Percentiles rank a stretch among this genome's conserved stretches.
Conservation (phyloP, 2,888 invertebrate genomes). For the Boloria selene region DNA sequence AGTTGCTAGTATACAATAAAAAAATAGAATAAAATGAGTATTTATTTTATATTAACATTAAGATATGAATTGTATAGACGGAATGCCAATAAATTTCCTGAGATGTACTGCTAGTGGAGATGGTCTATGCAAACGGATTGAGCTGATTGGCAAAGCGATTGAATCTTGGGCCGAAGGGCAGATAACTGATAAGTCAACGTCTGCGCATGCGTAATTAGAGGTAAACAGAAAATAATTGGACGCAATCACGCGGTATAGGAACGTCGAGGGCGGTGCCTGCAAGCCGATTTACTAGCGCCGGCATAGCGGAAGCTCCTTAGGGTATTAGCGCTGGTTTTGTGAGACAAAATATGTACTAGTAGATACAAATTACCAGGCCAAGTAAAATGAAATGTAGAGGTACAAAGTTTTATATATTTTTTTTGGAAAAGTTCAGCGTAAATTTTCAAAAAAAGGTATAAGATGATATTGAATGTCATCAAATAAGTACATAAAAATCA, state of each 20-base stretch:
- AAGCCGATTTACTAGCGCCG: slow-evolving; percentile 46
- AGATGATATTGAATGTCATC: too few species aligned
- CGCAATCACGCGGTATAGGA: slow-evolving; percentile 74
- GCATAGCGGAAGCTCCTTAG: slow-evolving; percentile 53
- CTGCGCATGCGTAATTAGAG: slow-evolving; percentile 81
- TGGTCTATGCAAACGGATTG: slow-evolving; percentile 70
- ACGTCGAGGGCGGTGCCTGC: slow-evolving; percentile 60
- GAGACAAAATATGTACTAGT: slow-evolving; percentile 19
- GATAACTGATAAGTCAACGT: slow-evolving; percentile 77
- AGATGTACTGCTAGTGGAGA: slow-evolving; percentile 54
- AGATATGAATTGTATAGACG: slow-evolving; percentile 1
- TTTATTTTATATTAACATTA: background rate
- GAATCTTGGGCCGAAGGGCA: slow-evolving; percentile 79
- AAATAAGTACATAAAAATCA: too few species aligned
- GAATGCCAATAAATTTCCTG: slow-evolving; percentile 35
- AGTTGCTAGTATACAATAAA: too few species aligned
- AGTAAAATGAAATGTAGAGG: too few species aligned
- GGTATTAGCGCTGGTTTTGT: slow-evolving; percentile 36
- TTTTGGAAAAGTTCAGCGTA: too few species aligned
- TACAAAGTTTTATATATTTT: too few species aligned
- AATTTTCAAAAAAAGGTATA: too few species aligned
- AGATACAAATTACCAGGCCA: too few species aligned
- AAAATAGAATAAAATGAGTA: too few species aligned
- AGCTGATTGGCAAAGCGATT: slow-evolving; percentile 76
- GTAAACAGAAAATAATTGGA: slow-evolving; percentile 83